Evolutionary conservation across 2,113 vertebrate genomes (phyloP), one percentile per base, ranked within the genome.

Genomic region (Pterocles gutturalis): DNA sequence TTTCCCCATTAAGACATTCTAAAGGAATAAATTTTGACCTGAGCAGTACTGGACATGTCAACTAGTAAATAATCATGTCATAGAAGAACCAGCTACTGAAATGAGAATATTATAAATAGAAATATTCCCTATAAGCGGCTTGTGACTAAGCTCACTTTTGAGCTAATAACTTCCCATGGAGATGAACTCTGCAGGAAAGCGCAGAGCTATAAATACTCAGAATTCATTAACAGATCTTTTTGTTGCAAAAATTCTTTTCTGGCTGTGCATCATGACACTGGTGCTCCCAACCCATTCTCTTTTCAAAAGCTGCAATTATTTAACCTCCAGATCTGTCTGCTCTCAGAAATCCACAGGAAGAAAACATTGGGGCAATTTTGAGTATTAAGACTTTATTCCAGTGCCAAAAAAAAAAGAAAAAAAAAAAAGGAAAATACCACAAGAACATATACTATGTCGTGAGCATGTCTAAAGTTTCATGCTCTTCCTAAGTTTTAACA

Each of bases 141-240:
- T 97, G 92, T 97, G 94, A 97, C 96, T 97, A 97, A 97, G 93
- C 91, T 93, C 82, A 95, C 91, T 93, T 95, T 95, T 95, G 95
- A 97, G 89, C 95, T 95, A 96, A 97, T 97, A 94, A 96, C 95
- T 93, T 96, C 95, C 92, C 93, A 86, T 94, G 87, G 91, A 93
- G 86, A 96, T 83, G 78, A 91, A 94, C 93, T 91, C 96, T 34
- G 92, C 92, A 96, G 96, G 95, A 96, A 96, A 92, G 89, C 92
- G 67, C 81, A 76, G 87, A 76, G 92, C 96, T 97, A 97, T 96
- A 97, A 97, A 97, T 97, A 97, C 92, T 60, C 81, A 26, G 93
- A 94, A 97, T 96, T 93, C 94, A 97, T 97, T 94, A 96, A 96
- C 87, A 96, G 95, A 96, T 96, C 89, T 89, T 96, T 91, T 93